Conservation (phyloP, 2,888 invertebrate genomes). For the Tolmerus cingulatus region DNA sequence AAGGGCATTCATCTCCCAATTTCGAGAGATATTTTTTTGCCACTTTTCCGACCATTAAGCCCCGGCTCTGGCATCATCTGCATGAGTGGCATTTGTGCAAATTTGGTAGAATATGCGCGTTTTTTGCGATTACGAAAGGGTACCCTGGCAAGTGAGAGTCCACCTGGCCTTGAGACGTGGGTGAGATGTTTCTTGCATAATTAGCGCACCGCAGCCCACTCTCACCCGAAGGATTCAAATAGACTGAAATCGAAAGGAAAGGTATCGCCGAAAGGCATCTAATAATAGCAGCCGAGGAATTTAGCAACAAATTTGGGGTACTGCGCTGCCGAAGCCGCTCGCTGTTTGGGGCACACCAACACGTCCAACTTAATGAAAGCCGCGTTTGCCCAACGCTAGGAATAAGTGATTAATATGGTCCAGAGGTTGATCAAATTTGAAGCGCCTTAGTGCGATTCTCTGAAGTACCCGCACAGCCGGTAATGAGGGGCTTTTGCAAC, state of each 20-base stretch:
- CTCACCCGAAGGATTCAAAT: neutral
- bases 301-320: neutral
- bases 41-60: neutral
- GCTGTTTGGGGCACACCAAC: neutral
- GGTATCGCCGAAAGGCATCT: neutral
- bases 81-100: neutral
- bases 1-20: neutral
- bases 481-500: conserved; percentile 11
- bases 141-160: neutral
- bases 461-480: neutral
- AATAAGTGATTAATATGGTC: conserved; percentile 20
- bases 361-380: neutral
- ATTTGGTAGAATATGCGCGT: neutral
- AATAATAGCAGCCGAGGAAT: neutral
- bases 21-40: neutral
- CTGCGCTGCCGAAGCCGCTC: neutral
- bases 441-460: neutral
- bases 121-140: neutral
- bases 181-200: neutral
- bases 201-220: neutral
- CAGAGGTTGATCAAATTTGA: conserved; percentile 25
- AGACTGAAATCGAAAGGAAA: neutral
- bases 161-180: neutral
- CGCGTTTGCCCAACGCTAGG: conserved; percentile 1
- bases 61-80: neutral